Base-by-base conservation (phyloP, 2,113 vertebrate genomes). In the Pitta sordida region DNA sequence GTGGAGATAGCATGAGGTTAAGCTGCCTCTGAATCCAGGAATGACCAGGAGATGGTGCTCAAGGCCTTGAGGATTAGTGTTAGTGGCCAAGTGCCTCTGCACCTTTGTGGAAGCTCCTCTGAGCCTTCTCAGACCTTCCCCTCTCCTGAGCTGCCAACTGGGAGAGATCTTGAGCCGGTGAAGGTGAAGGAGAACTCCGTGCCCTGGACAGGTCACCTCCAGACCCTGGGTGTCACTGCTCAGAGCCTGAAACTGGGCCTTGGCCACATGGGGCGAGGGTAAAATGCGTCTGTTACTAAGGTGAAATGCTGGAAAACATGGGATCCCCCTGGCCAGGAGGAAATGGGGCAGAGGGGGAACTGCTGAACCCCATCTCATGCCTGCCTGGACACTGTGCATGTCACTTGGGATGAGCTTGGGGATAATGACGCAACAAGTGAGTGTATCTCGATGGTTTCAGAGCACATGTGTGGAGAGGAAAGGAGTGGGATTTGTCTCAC, bases 31-130 rank as follows among this genome's bases (percentile, higher is more conserved):
- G 73, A 96, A 93, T 95, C 94, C 74, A 24, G 67, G 76, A 91
- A 59, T 96, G 97, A 94, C 97, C 97, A 98, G 98, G 97, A 98
- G 98, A 94, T 98, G 98, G 98, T 97, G 98, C 97, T 98, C 97
- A 90, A 97, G 91, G 93, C 92, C 91, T 96, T 96, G 94, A 96
- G 97, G 95, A 97, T 83, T 74, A 13, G 70, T 63, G 86, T 71
- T 76, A 13, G 20, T 27, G 48, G 36, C 30, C 76, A 87, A 91
- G 46, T 88, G 83, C 63, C 77, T 60, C 7, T 39, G 34, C 63
- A 63, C 64, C 85, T 82, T 77, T 34, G 20, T 49, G 56, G 64
- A 46, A 16, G 17, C 26, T 88, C 75, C 46, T 63, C 23, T 34
- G 39, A 39, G 73, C 20, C 36, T 49, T 70, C 41, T 53, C 15